Conservation (phyloP, 2,888 invertebrate species). For the Meghimatium bilineatum region DNA sequence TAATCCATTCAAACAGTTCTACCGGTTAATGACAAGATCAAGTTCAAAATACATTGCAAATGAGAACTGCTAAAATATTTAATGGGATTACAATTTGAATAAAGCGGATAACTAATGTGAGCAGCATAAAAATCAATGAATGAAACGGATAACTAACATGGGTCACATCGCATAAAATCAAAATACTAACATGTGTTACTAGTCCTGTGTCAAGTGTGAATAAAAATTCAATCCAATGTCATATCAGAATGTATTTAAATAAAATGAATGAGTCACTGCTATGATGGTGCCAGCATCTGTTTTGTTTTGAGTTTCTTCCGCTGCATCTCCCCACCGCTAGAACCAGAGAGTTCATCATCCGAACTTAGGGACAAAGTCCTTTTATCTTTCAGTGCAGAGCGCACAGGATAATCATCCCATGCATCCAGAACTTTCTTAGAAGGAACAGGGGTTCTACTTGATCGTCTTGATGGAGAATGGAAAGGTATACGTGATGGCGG, state of each 20-base stretch:
- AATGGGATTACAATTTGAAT: too few relatives aligned
- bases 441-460: conserved; percentile 39
- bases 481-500: not conserved
- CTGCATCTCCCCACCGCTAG: conserved; percentile 17
- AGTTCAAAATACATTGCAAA: too few relatives aligned
- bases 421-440: conserved; percentile 36
- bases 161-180: too few relatives aligned
- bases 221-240: too few relatives aligned
- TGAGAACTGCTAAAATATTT: too few relatives aligned
- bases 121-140: too few relatives aligned
- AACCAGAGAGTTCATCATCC: conserved; percentile 36
- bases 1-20: too few relatives aligned
- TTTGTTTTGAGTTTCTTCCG: conserved; percentile 22
- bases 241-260: not conserved
- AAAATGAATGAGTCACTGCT: conserved; percentile 14
- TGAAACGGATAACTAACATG: too few relatives aligned
- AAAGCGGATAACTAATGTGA: too few relatives aligned
- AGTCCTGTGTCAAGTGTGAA: too few relatives aligned
- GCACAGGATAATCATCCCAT: conserved; percentile 23
- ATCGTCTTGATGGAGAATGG: conserved; percentile 39
- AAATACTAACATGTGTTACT: too few relatives aligned
- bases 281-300: conserved; percentile 22
- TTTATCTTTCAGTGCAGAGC: conserved; percentile 11
- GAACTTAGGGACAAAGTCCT: conserved; percentile 29
- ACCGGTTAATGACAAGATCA: too few relatives aligned